These are phyloP conservation scores for Pteronotus mesoamericanus DNA, from an alignment of 2,797 vertebrate species.

Conservation along the genomic window DNA sequence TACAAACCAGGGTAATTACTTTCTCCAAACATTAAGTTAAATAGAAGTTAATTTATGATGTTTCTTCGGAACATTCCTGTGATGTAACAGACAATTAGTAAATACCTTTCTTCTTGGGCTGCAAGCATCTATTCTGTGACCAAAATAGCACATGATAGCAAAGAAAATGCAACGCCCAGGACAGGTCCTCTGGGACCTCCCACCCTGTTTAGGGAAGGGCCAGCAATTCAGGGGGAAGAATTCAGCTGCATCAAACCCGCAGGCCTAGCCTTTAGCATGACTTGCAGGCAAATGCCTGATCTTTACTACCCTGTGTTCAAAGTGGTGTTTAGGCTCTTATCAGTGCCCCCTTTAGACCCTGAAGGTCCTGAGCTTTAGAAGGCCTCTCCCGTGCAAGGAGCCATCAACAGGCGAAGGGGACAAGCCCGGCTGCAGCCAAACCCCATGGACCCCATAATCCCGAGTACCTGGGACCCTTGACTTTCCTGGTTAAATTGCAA, in stretches of 20 bases:
- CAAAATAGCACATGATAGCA: not conserved
- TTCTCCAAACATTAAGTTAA: not conserved
- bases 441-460: fast-evolving
- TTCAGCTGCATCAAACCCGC: too few species aligned
- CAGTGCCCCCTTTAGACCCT: not conserved
- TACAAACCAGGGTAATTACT: not conserved
- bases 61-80: not conserved
- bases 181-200: not conserved
- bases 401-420: not conserved
- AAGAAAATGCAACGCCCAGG: not conserved
- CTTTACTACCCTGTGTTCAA: fast-evolving
- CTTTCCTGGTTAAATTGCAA: not conserved
- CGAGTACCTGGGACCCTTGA: not conserved
- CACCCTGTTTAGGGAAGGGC: not conserved
- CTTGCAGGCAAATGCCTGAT: not conserved
- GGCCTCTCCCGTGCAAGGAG: not conserved
- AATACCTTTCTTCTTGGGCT: not conserved
- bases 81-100: not conserved
- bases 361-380: not conserved
- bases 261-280: not conserved
- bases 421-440: not conserved
- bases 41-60: not conserved
- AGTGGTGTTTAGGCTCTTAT: not conserved
- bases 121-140: not conserved
- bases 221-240: not conserved